These are phyloP conservation scores for cat (Felis catus) DNA, from an alignment of 2,113 vertebrate genomes.

Conservation along the genomic window F.catus_Fca126_mat1.0 CM031416.1:105476001-105476500, in stretches of 20 bases:
- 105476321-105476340: not conserved
- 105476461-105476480: not conserved
- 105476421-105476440: not conserved
- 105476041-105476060: not conserved
- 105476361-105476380: not conserved
- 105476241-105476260: not conserved
- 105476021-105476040: not conserved
- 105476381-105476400: not conserved
- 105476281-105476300: not conserved
- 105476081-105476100: not conserved
- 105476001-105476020: not conserved
- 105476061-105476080: not conserved
- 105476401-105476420: not conserved
- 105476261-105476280: not conserved
- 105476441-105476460: not conserved
- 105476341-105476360: not conserved
- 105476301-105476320: not conserved
- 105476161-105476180: not conserved
- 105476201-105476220: not conserved
- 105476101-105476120: not conserved
- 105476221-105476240: not conserved
- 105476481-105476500: not conserved
- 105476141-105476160: not conserved
- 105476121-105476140: not conserved
- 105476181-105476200: not conserved